Evolutionary conservation across 2,888 invertebrate genomes (phyloP).

Genomic region (Sphecodes monilicornis): DNA sequence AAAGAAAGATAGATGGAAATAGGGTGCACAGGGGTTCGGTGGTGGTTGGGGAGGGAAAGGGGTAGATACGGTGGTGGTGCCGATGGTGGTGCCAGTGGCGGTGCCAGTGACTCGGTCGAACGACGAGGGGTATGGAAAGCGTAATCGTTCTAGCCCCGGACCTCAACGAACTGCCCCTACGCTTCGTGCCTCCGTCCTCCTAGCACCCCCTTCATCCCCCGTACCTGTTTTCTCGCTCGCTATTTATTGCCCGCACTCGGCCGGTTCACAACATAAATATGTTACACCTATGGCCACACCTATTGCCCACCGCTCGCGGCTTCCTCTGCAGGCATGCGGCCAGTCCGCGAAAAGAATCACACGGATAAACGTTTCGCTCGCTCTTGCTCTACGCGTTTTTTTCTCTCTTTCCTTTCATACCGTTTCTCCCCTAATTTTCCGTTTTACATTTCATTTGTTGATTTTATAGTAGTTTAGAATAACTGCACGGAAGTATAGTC

Average conservation of each 20-base stretch:
- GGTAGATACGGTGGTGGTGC: slow-evolving; percentile 59
- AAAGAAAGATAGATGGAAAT: slow-evolving; percentile 56
- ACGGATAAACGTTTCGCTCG: slow-evolving; percentile 38
- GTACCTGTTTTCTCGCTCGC: slow-evolving; percentile 69
- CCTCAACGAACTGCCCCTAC: slow-evolving; percentile 67
- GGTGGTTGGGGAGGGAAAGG: slow-evolving; percentile 44
- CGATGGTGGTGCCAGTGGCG: slow-evolving; percentile 63
- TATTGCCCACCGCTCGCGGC: slow-evolving; percentile 65
- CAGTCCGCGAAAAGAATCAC: slow-evolving; percentile 63
- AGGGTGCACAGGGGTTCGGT: slow-evolving; percentile 41
- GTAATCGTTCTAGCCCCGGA: slow-evolving; percentile 80
- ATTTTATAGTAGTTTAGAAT: too few species aligned
- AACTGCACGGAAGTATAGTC: too few species aligned
- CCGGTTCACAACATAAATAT: slow-evolving; percentile 84
- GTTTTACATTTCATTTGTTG: neutral
- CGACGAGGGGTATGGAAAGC: slow-evolving; percentile 71
- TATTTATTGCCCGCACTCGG: slow-evolving; percentile 83
- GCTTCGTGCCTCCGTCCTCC: slow-evolving; percentile 48
- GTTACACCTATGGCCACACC: slow-evolving; percentile 80
- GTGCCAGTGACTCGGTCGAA: slow-evolving; percentile 67
- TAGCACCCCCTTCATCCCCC: slow-evolving; percentile 33
- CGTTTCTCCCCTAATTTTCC: neutral
- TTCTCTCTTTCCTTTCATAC: neutral
- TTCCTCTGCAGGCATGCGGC: slow-evolving; percentile 60
- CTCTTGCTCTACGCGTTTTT: neutral